Percentiles rank a stretch among this genome's conserved stretches.
Evolutionary conservation across 2,888 invertebrate species (phyloP).

Genomic region (Ophion ellenae): DNA sequence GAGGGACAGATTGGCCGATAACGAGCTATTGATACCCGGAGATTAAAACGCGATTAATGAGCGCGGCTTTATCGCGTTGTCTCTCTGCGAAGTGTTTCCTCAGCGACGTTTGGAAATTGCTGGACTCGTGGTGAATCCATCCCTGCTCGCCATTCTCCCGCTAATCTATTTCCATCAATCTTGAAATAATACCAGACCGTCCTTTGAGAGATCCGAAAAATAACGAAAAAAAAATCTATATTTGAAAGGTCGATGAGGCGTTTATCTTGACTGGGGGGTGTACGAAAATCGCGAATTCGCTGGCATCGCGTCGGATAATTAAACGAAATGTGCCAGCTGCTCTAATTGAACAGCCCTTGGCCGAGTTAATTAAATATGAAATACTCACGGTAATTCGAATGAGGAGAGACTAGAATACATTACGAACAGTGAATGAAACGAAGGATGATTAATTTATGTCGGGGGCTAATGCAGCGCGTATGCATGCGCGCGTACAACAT

Average conservation of each 20-base stretch:
- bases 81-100: not conserved
- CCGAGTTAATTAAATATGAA: conserved; percentile 51
- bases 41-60: conserved; percentile 55
- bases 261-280: not conserved
- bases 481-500: conserved; percentile 7
- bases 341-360: conserved; percentile 49
- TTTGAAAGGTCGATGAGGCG: not conserved
- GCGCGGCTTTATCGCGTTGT: conserved; percentile 5
- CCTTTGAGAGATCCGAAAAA: not conserved
- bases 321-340: conserved; percentile 27
- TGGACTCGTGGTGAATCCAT: not conserved
- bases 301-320: conserved; percentile 8
- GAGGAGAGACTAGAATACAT: conserved; percentile 28
- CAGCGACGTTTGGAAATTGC: conserved; percentile 26
- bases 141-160: not conserved
- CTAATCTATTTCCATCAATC: not conserved
- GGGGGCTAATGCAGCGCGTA: not conserved
- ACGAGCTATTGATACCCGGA: conserved; percentile 55
- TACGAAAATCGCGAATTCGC: not conserved
- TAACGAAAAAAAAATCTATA: not conserved
- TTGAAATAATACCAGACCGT: not conserved
- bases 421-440: conserved; percentile 19
- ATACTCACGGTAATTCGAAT: conserved; percentile 1
- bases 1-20: conserved; percentile 38
- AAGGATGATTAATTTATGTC: conserved; percentile 12